Base-by-base conservation (phyloP, 2,113 vertebrate species). In the Ancistrus triradiatus region DNA sequence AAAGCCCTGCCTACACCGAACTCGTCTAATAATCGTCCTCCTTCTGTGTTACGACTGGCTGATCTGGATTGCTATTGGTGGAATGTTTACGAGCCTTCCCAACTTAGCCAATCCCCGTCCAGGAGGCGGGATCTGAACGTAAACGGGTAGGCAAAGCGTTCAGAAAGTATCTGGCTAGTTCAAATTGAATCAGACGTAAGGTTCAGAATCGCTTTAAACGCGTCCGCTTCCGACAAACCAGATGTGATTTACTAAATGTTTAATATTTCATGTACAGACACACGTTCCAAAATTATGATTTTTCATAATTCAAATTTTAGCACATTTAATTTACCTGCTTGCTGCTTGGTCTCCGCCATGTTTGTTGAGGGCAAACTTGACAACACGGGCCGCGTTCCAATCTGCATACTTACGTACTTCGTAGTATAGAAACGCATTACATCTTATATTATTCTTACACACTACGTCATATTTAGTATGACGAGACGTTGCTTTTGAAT, bases 331-430 rank as follows among this genome's bases (percentile, higher is more conserved):
- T 28, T 73, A 80, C 78, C 76, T 74, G 72, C 37, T 65, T 77
- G 82, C 73, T 84, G 84, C 79, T 86, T 88, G 59, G 76, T 81
- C 69, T 91, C 90, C 66, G 91, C 91, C 91, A 92, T 92, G 80
- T 90, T 90, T 76, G 43, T 70, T 37, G 59, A 74, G 59, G 76
- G 59, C 53, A 19, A 17, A 50, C 52, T 53, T 5, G 10, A 10
- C 15, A n/a, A 48, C 46, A 48, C 7, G 11, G 46, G 14, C 14
- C 10, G 46, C 21, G 19, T 9, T 9, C 19, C 4, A 14, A 48
- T 24, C 10, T 21, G 19, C 11, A 11, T 1, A 24, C 2, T 11
- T 9, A 11, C 3, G 18, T 47, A 42, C n/a, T 13, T 42, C 52
- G 27, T 4, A 64, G 27, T 31, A 31, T 31, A 31, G 7, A 4